Percentiles rank a stretch among this genome's conserved stretches.
Conservation (phyloP, 2,113 vertebrate genomes). For the Hirundichthys speculiger region DNA sequence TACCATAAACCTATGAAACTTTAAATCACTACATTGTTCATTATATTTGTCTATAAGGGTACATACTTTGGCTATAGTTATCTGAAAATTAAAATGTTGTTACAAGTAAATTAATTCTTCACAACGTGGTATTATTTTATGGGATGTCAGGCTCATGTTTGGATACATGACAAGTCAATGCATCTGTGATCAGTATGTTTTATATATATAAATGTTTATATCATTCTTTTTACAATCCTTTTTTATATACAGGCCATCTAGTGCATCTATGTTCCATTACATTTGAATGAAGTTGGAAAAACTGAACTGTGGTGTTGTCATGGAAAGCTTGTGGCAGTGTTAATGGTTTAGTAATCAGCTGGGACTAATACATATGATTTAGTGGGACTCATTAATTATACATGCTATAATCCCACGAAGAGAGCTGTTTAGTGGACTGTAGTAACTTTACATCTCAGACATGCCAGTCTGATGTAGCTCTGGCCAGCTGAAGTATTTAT, state of each 20-base stretch:
- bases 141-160: neutral
- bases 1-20: no score
- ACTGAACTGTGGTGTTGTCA: neutral
- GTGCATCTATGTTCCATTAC: neutral
- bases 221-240: neutral
- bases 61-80: no score
- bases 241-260: neutral
- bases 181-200: neutral
- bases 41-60: no score
- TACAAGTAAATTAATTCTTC: no score
- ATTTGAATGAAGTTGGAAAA: neutral
- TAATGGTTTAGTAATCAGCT: conserved; percentile 3
- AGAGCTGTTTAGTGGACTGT: conserved; percentile 10
- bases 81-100: no score
- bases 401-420: neutral
- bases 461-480: neutral
- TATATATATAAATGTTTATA: no score
- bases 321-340: conserved; percentile 5
- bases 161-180: neutral
- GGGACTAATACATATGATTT: conserved; percentile 6
- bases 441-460: conserved; percentile 10
- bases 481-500: conserved; percentile 11
- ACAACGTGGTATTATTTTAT: neutral
- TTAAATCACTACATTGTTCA: no score
- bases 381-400: neutral